Percentiles rank a stretch among this genome's conserved stretches.
phyloP scores from a whole-genome alignment of 2,113 vertebrate species.

The Engystomops pustulosus region DNA sequence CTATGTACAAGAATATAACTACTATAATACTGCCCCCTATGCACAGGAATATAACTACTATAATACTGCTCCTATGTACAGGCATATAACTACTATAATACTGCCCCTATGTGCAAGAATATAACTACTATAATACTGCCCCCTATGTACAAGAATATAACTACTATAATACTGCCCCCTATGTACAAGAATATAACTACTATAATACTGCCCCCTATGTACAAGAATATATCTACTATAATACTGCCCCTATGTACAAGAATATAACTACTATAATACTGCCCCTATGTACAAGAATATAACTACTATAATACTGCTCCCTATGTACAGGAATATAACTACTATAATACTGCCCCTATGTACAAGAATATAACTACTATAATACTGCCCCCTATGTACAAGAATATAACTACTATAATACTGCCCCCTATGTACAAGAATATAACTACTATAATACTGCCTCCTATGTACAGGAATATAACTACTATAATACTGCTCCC shows the following conservation, averaged over 20 bases:
- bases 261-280: not conserved
- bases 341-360: not conserved
- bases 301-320: not conserved
- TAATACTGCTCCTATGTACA: too few relatives aligned
- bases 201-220: not conserved
- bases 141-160: too few relatives aligned
- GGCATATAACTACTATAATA: too few relatives aligned
- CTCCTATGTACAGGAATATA: not conserved
- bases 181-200: not conserved
- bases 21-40: not conserved
- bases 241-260: not conserved
- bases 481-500: not conserved
- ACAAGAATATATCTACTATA: not conserved
- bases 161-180: not conserved
- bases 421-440: not conserved
- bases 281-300: not conserved
- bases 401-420: constrained; percentile 6
- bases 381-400: not conserved
- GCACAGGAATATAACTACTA: not conserved
- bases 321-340: not conserved
- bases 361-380: not conserved
- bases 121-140: too few relatives aligned
- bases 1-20: not conserved
- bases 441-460: not conserved
- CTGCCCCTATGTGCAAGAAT: too few relatives aligned